These are phyloP conservation scores for Ceyx erithaca DNA, from an alignment of 2,797 vertebrate genomes.

Conservation along the genomic window DNA sequence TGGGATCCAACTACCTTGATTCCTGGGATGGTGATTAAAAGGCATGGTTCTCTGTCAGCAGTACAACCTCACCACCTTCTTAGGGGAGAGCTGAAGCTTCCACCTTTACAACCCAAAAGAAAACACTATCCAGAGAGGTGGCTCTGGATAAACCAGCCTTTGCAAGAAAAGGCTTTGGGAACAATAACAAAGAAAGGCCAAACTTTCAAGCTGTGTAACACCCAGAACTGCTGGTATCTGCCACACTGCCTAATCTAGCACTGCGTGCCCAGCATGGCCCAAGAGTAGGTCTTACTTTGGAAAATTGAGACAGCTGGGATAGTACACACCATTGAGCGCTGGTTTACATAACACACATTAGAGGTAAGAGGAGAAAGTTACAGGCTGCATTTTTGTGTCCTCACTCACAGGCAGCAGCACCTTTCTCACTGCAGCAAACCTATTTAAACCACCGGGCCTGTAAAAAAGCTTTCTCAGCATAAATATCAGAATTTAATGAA, in stretches of 20 bases:
- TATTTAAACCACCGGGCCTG: neutral
- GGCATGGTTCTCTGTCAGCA: fast-evolving
- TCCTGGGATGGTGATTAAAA: neutral
- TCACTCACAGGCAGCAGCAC: neutral
- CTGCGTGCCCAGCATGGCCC: neutral
- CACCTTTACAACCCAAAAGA: neutral
- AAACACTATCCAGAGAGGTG: neutral
- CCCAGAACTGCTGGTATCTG: neutral
- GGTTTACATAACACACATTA: neutral
- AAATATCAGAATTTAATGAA: neutral
- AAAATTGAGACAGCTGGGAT: neutral
- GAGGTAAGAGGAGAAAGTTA: neutral
- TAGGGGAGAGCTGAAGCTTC: neutral
- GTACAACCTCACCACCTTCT: neutral
- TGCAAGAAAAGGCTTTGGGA: neutral
- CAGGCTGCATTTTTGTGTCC: neutral
- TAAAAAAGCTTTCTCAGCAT: neutral
- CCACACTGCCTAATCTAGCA: neutral
- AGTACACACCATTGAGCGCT: neutral
- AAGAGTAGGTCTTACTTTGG: neutral
- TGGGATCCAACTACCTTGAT: neutral
- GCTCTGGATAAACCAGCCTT: neutral
- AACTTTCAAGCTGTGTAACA: neutral
- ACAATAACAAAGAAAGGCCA: fast-evolving
- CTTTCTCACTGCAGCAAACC: neutral